Conservation (phyloP, 1,140 invertebrate genomes). For the Drosophila lacertosa region DNA sequence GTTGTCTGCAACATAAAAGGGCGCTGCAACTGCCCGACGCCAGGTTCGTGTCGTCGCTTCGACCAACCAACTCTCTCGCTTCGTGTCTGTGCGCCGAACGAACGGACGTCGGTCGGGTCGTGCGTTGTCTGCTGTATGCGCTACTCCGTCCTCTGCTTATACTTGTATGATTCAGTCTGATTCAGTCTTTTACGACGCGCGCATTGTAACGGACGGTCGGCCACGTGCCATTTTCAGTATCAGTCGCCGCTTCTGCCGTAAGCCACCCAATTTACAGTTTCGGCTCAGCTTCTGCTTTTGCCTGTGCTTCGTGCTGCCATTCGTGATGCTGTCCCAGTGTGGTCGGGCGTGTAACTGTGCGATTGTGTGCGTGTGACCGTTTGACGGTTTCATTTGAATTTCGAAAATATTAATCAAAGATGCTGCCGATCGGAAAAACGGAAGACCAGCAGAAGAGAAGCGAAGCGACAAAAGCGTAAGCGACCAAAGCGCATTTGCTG, state of each 20-base stretch:
- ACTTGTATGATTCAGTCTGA: conserved; percentile 42
- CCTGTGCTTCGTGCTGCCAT: conserved; percentile 17
- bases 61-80: conserved; percentile 1
- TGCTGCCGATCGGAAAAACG: conserved; percentile 60
- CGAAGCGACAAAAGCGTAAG: conserved; percentile 1
- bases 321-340: conserved; percentile 40
- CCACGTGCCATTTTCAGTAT: conserved; percentile 40
- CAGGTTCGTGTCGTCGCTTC: conserved; percentile 14
- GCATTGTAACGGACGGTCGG: conserved; percentile 47
- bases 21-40: conserved; percentile 16
- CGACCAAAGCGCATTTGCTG: conserved; percentile 20
- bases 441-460: conserved; percentile 21
- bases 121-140: conserved; percentile 5
- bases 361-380: conserved; percentile 52
- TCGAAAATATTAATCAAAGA: conserved; percentile 44
- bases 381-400: conserved; percentile 55
- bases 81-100: conserved; percentile 8
- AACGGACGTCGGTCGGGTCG: neutral
- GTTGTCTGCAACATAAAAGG: conserved; percentile 31
- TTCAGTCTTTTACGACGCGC: conserved; percentile 51
- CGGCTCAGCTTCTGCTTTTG: conserved; percentile 25
- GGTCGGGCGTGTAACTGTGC: neutral
- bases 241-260: conserved; percentile 5
- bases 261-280: conserved; percentile 38
- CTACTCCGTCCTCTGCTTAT: conserved; percentile 13